Percentiles rank a stretch among this genome's conserved stretches.
phyloP scores from a whole-genome alignment of 2,113 vertebrate genomes.

The Sturnira hondurensis region DNA sequence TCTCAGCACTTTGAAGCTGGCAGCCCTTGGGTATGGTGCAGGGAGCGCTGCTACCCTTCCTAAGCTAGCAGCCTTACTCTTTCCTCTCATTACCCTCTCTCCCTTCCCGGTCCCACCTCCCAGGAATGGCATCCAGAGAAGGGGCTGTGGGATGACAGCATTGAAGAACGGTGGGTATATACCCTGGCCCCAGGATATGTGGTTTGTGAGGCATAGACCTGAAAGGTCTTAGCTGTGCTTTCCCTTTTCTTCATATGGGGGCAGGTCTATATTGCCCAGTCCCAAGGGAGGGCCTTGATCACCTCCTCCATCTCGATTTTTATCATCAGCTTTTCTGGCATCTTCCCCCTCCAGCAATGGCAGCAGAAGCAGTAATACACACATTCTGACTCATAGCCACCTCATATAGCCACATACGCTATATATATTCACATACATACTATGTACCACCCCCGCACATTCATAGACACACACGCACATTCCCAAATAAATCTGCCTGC shows the following conservation, averaged over 20 bases:
- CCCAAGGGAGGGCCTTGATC: not conserved
- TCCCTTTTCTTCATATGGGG: not conserved
- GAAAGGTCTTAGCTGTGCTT: not conserved
- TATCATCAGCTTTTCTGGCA: not conserved
- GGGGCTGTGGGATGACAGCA: not conserved
- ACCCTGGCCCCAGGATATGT: not conserved
- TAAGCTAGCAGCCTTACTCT: not conserved
- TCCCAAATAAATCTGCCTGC: not conserved
- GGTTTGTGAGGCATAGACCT: not conserved
- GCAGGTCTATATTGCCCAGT: not conserved
- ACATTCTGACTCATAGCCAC: not conserved
- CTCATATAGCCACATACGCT: not conserved
- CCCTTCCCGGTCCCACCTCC: not conserved
- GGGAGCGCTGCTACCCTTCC: not conserved
- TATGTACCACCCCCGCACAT: not conserved
- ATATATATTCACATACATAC: not conserved
- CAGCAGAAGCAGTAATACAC: not conserved
- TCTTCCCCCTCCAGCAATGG: not conserved
- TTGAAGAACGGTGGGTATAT: not conserved
- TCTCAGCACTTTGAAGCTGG: not conserved
- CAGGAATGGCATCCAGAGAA: not conserved
- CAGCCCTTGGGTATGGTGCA: not conserved
- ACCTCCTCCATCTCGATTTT: not conserved
- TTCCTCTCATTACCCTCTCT: not conserved
- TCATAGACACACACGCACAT: not conserved